These are phyloP conservation scores for Carposina sasakii DNA, from an alignment of 1,140 invertebrate genomes.

Conservation along the genomic window DNA sequence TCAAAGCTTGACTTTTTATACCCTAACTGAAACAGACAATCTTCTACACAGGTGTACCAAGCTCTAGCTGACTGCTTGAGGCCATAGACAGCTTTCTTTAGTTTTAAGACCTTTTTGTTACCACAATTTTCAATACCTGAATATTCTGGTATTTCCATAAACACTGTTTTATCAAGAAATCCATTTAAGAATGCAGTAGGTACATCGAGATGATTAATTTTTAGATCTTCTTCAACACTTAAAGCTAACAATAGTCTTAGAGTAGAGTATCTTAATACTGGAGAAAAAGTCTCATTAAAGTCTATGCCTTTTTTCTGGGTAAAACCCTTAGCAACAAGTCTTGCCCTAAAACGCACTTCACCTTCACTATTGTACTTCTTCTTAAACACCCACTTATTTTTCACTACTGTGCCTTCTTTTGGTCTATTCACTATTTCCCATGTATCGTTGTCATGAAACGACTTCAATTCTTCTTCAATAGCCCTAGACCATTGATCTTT, in stretches of 20 bases:
- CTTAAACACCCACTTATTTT: conserved; percentile 54
- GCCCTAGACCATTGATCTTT: conserved; percentile 8
- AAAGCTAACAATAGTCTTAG: conserved; percentile 49
- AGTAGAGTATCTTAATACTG: conserved; percentile 39
- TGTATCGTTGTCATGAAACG: conserved; percentile 27
- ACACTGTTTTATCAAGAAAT: conserved; percentile 49
- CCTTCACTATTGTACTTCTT: conserved; percentile 36
- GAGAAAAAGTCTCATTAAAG: conserved; percentile 35
- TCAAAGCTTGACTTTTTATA: conserved; percentile 25
- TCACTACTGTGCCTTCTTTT: conserved; percentile 25
- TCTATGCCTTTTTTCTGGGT: conserved; percentile 19
- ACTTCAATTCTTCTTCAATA: conserved; percentile 19
- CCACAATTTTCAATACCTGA: conserved; percentile 4
- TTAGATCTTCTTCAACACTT: conserved; percentile 32
- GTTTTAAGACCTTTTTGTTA: conserved; percentile 20
- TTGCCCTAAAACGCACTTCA: conserved; percentile 46
- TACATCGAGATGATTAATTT: conserved; percentile 24
- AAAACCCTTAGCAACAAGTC: conserved; percentile 63
- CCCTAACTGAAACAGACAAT: conserved; percentile 20
- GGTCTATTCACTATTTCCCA: conserved; percentile 42
- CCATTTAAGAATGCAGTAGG: conserved; percentile 63
- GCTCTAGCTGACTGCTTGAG: conserved; percentile 28
- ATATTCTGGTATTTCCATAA: conserved; percentile 27
- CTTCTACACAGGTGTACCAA: conserved; percentile 26
- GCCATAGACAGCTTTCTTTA: conserved; percentile 26